These are phyloP conservation scores for Artibeus lituratus DNA, from an alignment of 2,797 vertebrate species.

Conservation along the genomic window DNA sequence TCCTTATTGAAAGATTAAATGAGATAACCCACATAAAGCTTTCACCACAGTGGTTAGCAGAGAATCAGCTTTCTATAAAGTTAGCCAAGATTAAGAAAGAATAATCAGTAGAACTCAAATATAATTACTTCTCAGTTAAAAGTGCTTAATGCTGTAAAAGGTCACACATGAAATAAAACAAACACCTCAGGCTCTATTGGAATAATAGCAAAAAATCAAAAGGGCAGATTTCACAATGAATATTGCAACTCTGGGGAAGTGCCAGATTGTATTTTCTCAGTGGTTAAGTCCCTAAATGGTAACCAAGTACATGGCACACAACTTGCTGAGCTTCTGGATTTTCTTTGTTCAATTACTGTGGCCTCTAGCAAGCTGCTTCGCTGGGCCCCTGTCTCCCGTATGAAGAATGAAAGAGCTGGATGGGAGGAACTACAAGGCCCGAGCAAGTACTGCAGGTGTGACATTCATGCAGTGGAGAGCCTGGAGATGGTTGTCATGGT, in stretches of 20 bases:
- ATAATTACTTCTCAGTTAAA: not conserved
- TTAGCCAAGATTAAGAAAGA: not conserved
- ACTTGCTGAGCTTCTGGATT: not conserved
- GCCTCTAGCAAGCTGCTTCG: not conserved
- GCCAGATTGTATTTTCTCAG: not conserved
- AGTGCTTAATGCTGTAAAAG: not conserved
- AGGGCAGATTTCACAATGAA: not conserved
- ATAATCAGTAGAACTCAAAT: not conserved
- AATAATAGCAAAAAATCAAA: not conserved
- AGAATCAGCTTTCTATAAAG: not conserved
- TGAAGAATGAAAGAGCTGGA: not conserved
- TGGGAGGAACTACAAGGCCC: not conserved
- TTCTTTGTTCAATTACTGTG: not conserved
- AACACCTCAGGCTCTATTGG: not conserved
- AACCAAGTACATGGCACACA: not conserved
- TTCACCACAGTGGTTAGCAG: not conserved
- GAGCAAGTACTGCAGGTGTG: no score
- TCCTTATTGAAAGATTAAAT: not conserved
- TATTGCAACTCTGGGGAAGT: rapidly evolving
- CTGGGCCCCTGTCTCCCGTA: not conserved
- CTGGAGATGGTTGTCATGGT: not conserved
- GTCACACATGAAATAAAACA: not conserved
- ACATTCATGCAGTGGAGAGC: not conserved
- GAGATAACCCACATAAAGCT: not conserved
- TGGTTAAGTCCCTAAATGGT: not conserved